Conservation (phyloP, 2,888 invertebrate genomes). For the Ophioninae sp. region DNA sequence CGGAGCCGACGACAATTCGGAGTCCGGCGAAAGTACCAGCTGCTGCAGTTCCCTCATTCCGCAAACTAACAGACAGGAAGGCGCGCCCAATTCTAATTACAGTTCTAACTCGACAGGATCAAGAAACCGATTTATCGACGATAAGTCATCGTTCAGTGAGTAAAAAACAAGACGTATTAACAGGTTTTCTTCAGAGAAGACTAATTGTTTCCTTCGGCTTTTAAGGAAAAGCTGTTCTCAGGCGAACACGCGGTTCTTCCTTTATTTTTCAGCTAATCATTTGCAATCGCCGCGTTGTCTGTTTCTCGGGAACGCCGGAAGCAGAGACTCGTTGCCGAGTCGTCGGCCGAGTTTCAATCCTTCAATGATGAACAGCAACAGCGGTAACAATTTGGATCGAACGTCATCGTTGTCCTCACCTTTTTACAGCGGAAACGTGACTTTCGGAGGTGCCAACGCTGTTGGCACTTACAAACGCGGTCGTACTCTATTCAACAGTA, state of each 20-base stretch:
- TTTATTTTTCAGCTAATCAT: conserved; percentile 73
- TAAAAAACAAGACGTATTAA: no score
- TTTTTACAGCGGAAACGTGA: conserved; percentile 89
- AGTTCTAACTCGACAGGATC: conserved; percentile 67
- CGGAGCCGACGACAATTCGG: conserved; percentile 82
- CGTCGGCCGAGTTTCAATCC: conserved; percentile 82
- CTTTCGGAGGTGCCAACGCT: conserved; percentile 87
- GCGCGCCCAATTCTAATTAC: conserved; percentile 69
- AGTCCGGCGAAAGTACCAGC: conserved; percentile 84
- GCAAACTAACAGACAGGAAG: conserved; percentile 79
- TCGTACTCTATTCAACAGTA: conserved; percentile 70
- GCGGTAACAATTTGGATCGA: conserved; percentile 80
- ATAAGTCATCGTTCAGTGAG: conserved; percentile 76
- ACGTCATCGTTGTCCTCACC: conserved; percentile 83
- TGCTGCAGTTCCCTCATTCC: conserved; percentile 83
- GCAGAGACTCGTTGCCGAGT: conserved; percentile 81
- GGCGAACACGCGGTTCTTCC: no score
- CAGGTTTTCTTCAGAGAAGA: no score
- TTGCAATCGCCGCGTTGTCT: conserved; percentile 78
- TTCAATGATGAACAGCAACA: conserved; percentile 81
- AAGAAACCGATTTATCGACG: conserved; percentile 75
- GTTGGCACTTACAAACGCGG: conserved; percentile 74
- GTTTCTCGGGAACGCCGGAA: conserved; percentile 77
- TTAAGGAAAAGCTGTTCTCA: no score
- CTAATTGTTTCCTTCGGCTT: no score